Base-by-base conservation (phyloP, 64 coral and sea anemone genomes). In the Pocillopora damicornis region DNA sequence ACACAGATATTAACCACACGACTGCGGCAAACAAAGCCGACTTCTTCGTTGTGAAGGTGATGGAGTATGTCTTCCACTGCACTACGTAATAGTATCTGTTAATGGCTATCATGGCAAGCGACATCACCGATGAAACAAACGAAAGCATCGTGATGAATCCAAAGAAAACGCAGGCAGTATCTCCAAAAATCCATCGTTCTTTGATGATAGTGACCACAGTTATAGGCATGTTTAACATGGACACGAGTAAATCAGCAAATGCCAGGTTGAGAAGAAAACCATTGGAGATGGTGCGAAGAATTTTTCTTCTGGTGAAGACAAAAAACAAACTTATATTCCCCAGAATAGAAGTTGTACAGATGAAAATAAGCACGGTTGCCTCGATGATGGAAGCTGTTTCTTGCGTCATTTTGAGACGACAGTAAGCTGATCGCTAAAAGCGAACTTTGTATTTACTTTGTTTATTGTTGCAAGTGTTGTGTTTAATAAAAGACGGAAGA, bases 81-180 rank as follows among this genome's bases (percentile, higher is more conserved):
- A 94, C 92, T 9, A 98, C 83, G 36, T 81, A 94, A 86, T 87
- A 94, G 35, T 92, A 92, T 45, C 95, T 76, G 87, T 98, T 94
- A 10, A 98, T 77, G 11, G 92, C 92, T 23, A 98, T 98, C 69
- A 98, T 77, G 51, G 89, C 89, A 74, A 98, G 88, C 15, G 89
- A 88, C 92, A 98, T 92, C 10, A 94, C 92, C 0, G 95, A 98
- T 2, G 92, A 87, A 59, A 98, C 90, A 86, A 98, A 98, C n/a
- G 95, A 90, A 15, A 98, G 64, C 58, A 98, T 91, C 8, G 89
- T 98, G 7, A 89, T 37, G 73, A 98, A 98, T 60, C 89, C 95
- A 4, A 91, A 34, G 0, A 77, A 82, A n/a, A 69, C 42, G 74
- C 95, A 98, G 1, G 76, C 92, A 18, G 8, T 38, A 16, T 87